Evolutionary conservation across 2,888 invertebrate species (phyloP).

Genomic region (Dynastes grantii): DNA sequence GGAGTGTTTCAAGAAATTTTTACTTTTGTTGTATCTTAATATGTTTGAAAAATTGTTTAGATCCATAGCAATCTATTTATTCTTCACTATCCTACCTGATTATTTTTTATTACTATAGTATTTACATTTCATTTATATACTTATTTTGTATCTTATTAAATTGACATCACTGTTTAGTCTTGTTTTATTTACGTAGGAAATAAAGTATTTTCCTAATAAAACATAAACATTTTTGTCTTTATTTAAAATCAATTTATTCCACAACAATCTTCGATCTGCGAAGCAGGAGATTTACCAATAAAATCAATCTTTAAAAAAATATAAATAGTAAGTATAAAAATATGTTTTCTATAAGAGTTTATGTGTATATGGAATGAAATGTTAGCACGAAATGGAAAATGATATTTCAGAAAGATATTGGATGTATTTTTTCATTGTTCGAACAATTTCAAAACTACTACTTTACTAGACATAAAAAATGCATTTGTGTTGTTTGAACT

Average conservation of each 20-base stretch:
- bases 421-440: no score
- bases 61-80: conserved; percentile 57
- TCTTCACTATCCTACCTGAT: conserved; percentile 51
- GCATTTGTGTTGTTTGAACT: no score
- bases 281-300: no score
- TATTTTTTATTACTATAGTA: conserved; percentile 50
- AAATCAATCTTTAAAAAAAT: no score
- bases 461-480: no score
- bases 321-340: no score
- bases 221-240: conserved; percentile 14
- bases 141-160: conserved; percentile 49
- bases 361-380: no score
- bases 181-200: conserved; percentile 51
- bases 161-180: conserved; percentile 52
- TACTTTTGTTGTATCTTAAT: conserved; percentile 58
- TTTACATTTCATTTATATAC: conserved; percentile 53
- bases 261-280: neutral
- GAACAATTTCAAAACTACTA: no score
- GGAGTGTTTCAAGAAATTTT: conserved; percentile 51
- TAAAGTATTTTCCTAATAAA: conserved; percentile 54
- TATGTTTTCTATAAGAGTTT: no score
- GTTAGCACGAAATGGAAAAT: no score
- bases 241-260: neutral
- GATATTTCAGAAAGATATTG: no score
- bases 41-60: conserved; percentile 57